A percentile compares a stretch with the other conserved stretches of the same genome.
phyloP scores from a whole-genome alignment of 2,797 vertebrate genomes.

The Anniella stebbinsi region DNA sequence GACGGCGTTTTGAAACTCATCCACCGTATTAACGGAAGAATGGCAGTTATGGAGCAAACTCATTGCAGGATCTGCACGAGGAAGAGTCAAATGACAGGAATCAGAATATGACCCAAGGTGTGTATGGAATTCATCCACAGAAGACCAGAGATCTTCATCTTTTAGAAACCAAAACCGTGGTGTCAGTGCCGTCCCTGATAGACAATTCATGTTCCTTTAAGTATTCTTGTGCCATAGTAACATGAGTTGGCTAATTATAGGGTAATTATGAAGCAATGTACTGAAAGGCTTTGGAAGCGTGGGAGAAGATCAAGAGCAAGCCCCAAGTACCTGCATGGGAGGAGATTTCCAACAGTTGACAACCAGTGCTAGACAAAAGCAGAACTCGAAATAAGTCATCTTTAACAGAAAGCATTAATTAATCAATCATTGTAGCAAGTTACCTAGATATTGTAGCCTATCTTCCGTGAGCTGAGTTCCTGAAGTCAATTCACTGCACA shows the following conservation, averaged over 20 bases:
- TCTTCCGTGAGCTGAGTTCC: not conserved
- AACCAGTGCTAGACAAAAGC: not conserved
- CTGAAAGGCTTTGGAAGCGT: conserved; percentile 2
- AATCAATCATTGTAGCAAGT: conserved; percentile 10
- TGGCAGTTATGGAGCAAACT: not conserved
- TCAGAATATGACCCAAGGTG: conserved; percentile 3
- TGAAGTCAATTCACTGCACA: not conserved
- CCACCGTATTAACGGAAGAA: not conserved
- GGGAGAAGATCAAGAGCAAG: conserved; percentile 21
- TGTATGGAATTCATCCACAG: not conserved
- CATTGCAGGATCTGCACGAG: not conserved
- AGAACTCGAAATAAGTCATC: conserved; percentile 11
- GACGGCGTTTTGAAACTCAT: not conserved
- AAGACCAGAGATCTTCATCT: conserved; percentile 11
- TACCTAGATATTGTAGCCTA: not conserved
- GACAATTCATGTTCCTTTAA: conserved; percentile 31
- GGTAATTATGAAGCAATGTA: conserved; percentile 29
- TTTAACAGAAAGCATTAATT: conserved; percentile 30
- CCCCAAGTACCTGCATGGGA: conserved; percentile 9
- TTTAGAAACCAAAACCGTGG: conserved; percentile 1
- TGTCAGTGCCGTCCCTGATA: not conserved
- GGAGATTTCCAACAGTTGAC: conserved; percentile 14
- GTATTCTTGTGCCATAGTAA: conserved; percentile 8
- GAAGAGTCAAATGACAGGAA: not conserved
- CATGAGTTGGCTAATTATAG: conserved; percentile 33